phyloP scores from a whole-genome alignment of 2,113 vertebrate species.

The Chaetorhynchus papuensis region DNA sequence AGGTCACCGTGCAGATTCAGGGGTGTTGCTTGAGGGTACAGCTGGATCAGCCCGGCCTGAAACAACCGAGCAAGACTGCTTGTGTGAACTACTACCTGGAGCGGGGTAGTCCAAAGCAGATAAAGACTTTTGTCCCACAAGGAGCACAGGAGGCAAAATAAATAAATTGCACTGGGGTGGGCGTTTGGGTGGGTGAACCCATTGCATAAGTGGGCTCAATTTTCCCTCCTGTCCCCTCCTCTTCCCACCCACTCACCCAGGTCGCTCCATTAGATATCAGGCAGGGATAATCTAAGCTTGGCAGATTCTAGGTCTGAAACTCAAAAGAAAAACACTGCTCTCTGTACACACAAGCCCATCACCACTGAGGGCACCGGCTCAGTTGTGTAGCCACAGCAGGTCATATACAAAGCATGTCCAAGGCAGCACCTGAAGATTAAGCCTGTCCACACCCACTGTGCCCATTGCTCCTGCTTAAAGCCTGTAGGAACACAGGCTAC shows the following conservation, averaged over 20 bases:
- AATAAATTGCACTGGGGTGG: neutral
- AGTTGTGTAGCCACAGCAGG: neutral
- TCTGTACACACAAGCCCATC: neutral
- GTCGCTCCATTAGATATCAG: neutral
- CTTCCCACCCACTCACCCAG: neutral
- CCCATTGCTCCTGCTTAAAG: neutral
- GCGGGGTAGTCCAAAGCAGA: neutral
- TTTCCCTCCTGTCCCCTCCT: neutral
- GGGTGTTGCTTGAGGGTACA: neutral
- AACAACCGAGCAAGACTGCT: neutral
- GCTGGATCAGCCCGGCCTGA: neutral
- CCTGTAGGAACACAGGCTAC: neutral
- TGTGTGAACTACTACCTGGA: too few species aligned
- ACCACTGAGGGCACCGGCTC: neutral
- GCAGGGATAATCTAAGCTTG: neutral
- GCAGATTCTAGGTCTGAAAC: neutral
- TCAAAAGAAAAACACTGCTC: neutral
- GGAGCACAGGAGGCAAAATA: neutral
- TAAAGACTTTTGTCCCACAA: neutral
- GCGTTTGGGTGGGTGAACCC: neutral
- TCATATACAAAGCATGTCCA: neutral
- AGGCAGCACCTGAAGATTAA: neutral
- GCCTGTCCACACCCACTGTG: neutral
- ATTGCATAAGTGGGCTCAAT: rapidly evolving
- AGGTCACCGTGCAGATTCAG: rapidly evolving